These are phyloP conservation scores for Aythya baeri DNA, from an alignment of 2,113 vertebrate species.

Conservation along the genomic window DNA sequence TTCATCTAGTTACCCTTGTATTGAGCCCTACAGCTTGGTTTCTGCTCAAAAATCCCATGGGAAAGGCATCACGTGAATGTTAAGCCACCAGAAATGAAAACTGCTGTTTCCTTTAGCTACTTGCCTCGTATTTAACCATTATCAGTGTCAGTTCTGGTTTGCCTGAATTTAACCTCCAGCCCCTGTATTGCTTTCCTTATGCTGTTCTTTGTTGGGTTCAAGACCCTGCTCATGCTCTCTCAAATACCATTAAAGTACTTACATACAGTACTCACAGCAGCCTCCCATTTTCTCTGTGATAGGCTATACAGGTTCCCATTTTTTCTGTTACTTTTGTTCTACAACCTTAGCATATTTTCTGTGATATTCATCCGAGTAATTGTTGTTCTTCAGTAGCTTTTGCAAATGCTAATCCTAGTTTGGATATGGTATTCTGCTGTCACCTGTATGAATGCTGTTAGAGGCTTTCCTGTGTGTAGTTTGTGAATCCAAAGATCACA, in stretches of 20 bases:
- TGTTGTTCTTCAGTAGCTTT: not conserved
- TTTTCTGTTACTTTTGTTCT: not conserved
- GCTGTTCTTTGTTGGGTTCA: not conserved
- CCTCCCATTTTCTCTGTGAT: not conserved
- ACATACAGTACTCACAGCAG: not conserved
- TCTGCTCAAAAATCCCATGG: not conserved
- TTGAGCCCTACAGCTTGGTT: not conserved
- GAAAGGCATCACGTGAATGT: not conserved
- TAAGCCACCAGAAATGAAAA: not conserved
- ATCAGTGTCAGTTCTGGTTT: not conserved
- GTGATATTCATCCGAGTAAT: not conserved
- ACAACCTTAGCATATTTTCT: not conserved
- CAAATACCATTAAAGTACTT: not conserved
- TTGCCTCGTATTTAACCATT: not conserved
- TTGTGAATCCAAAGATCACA: not conserved
- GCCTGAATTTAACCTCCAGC: not conserved
- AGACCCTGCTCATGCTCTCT: not conserved
- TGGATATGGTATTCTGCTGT: not conserved
- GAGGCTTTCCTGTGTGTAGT: not conserved
- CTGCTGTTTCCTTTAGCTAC: not conserved
- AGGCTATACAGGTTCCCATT: not conserved
- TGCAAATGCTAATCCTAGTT: not conserved
- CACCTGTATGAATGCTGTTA: not conserved
- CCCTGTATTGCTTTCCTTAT: not conserved
- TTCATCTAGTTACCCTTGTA: not conserved